Evolutionary conservation across 1,140 invertebrate genomes (phyloP).

Genomic region (Pseudomyrmex sp.): DNA sequence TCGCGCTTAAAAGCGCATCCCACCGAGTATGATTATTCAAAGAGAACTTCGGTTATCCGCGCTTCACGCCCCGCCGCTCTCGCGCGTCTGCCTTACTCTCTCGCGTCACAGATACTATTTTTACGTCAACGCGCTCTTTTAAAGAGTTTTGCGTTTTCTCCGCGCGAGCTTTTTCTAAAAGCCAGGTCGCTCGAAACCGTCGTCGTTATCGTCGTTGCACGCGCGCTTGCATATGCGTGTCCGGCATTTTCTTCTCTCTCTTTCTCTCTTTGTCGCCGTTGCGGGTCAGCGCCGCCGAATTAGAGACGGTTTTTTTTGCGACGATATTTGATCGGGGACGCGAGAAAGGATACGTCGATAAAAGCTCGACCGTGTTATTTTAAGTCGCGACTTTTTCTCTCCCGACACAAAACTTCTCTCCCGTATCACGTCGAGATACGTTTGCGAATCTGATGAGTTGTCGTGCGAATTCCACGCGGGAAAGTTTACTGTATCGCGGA

Average conservation of each 20-base stretch:
- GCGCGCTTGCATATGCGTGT: constrained; percentile 33
- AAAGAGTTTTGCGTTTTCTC: constrained; percentile 41
- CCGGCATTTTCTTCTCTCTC: constrained; percentile 23
- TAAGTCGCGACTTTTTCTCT: constrained; percentile 26
- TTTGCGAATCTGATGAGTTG: constrained; percentile 19
- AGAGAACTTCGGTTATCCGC: constrained; percentile 53
- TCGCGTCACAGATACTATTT: constrained; percentile 50
- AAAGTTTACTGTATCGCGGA: constrained; percentile 53
- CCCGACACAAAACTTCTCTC: neutral
- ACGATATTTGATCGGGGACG: constrained; percentile 34
- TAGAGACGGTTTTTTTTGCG: neutral
- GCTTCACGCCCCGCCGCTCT: constrained; percentile 48
- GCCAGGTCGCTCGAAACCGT: neutral
- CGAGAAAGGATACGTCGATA: constrained; percentile 16
- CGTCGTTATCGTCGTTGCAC: constrained; percentile 54
- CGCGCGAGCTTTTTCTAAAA: constrained; percentile 20
- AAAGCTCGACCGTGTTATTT: constrained; percentile 28
- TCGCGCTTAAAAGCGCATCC: constrained; percentile 34
- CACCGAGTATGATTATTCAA: constrained; percentile 48
- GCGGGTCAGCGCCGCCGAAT: constrained; percentile 12
- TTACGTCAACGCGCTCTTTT: constrained; percentile 32
- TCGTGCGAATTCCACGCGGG: neutral
- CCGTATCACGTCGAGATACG: constrained; percentile 13
- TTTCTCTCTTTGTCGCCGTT: neutral
- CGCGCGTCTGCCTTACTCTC: constrained; percentile 12